Conservation (phyloP, 2,888 invertebrate species). For the Tribolium freemani region DNA sequence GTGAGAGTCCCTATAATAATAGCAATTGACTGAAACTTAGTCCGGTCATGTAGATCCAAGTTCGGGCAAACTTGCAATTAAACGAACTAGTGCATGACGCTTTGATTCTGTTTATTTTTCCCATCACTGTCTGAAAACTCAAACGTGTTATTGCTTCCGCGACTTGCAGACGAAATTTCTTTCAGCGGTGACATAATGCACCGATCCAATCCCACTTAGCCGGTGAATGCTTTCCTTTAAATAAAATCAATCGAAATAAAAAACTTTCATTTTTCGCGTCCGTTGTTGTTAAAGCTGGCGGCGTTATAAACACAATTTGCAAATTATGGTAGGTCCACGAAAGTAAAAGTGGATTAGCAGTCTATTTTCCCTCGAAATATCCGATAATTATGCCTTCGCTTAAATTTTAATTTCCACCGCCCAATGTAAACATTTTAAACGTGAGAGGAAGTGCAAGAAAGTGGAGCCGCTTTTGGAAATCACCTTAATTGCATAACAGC, state of each 20-base stretch:
- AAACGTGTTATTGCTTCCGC: neutral
- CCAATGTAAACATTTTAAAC: conserved; percentile 1
- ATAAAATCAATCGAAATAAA: neutral
- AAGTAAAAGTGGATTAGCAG: conserved; percentile 9
- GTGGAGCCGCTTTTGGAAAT: conserved; percentile 9
- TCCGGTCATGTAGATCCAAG: neutral
- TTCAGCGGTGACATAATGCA: neutral
- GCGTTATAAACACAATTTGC: neutral
- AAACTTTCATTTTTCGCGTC: conserved; percentile 18
- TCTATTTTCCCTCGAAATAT: conserved; percentile 7
- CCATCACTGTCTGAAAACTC: neutral
- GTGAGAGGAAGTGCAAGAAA: conserved; percentile 8
- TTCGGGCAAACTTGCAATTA: neutral
- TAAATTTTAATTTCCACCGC: conserved; percentile 2
- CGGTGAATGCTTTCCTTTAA: conserved; percentile 13
- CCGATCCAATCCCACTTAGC: neutral
- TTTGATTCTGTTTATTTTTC: neutral
- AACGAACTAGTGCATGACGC: neutral
- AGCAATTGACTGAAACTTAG: neutral
- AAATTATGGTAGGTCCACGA: neutral
- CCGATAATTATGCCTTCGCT: neutral
- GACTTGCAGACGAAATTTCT: neutral
- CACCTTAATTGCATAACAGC: conserved; percentile 7
- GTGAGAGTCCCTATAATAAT: neutral
- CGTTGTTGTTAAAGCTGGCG: neutral